Percentiles rank a stretch among this genome's conserved stretches.
phyloP scores from a whole-genome alignment of 2,797 vertebrate species.

The Buphagus erythrorhynchus region DNA sequence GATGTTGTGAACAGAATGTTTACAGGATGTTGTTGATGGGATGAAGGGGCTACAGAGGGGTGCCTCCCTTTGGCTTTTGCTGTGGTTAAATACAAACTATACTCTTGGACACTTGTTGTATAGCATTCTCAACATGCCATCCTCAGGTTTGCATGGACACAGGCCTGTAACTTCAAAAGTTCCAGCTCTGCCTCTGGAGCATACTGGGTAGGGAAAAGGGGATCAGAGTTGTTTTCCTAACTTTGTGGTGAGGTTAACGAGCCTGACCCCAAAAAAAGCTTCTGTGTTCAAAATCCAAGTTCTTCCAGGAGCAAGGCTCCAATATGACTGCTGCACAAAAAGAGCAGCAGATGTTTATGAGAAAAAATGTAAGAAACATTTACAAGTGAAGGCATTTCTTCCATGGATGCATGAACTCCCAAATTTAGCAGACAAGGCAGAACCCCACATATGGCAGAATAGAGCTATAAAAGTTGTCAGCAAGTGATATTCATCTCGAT shows the following conservation, averaged over 20 bases:
- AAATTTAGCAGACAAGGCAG: not conserved
- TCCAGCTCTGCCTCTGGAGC: not conserved
- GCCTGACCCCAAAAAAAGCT: not conserved
- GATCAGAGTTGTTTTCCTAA: not conserved
- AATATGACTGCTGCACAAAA: not conserved
- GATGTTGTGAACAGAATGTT: accelerated
- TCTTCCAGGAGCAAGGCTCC: not conserved
- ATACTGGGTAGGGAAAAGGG: not conserved
- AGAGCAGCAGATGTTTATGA: not conserved
- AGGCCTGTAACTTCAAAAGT: accelerated
- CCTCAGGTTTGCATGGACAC: not conserved
- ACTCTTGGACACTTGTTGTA: not conserved
- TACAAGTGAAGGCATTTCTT: not conserved
- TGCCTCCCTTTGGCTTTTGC: not conserved
- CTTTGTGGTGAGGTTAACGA: not conserved
- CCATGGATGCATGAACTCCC: not conserved
- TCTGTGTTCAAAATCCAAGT: not conserved
- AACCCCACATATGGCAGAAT: not conserved
- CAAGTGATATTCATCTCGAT: not conserved
- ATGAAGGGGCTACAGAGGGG: not conserved
- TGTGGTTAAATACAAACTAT: not conserved
- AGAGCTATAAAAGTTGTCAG: constrained; percentile 29
- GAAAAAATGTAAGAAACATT: not conserved
- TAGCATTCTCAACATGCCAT: not conserved
- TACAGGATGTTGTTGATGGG: not conserved